A percentile compares a stretch with the other conserved stretches of the same genome.
Evolutionary conservation across 2,113 vertebrate species (phyloP).

Genomic region (Lepus europaeus): DNA sequence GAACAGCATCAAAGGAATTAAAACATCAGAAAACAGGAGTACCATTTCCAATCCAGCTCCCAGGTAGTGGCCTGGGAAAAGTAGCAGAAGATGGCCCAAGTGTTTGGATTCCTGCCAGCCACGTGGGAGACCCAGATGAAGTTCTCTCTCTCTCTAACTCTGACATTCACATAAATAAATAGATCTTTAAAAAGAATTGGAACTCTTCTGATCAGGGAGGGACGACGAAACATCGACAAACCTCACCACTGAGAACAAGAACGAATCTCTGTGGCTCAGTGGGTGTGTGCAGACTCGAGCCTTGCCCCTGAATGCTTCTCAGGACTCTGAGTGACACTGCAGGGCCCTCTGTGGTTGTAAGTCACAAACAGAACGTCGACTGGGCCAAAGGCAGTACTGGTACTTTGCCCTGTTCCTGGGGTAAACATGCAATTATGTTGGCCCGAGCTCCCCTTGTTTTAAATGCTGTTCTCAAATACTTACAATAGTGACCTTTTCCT

Average conservation of each 20-base stretch:
- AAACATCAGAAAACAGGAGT: neutral
- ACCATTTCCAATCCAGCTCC: too few species aligned
- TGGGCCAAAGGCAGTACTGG: neutral
- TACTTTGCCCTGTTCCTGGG: neutral
- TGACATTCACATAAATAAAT: too few species aligned
- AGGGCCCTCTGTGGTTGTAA: neutral
- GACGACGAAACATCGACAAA: neutral
- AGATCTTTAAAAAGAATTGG: too few species aligned
- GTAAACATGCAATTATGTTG: neutral
- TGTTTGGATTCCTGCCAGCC: too few species aligned
- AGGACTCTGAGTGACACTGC: neutral
- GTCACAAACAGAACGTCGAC: neutral
- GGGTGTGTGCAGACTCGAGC: too few species aligned
- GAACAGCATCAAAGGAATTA: neutral
- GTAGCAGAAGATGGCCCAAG: too few species aligned
- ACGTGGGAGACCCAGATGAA: too few species aligned
- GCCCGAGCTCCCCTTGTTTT: neutral
- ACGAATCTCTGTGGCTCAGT: neutral
- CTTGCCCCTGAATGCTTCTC: fast-evolving
- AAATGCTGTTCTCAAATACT: neutral
- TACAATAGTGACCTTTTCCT: neutral
- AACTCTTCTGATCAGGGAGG: neutral
- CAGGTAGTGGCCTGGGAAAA: too few species aligned
- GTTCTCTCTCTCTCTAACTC: too few species aligned
- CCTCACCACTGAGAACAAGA: neutral